phyloP scores from a whole-genome alignment of 2,797 vertebrate genomes.

The Spinibarbus caldwelli region DNA sequence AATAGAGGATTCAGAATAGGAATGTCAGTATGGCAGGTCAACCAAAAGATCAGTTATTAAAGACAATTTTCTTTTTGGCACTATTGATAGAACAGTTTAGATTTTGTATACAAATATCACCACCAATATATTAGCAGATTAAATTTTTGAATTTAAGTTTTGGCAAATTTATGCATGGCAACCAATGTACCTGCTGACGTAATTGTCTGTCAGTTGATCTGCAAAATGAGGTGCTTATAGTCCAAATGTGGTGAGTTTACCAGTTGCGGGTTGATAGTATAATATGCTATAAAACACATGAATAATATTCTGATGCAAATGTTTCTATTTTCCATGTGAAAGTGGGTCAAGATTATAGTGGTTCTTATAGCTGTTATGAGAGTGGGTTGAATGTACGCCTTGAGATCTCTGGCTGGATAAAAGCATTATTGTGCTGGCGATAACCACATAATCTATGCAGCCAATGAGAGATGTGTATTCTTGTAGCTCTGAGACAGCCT shows the following conservation, averaged over 20 bases:
- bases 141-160: background rate
- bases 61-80: background rate
- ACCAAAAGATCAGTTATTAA: background rate
- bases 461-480: background rate
- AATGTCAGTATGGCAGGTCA: background rate
- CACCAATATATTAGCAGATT: background rate
- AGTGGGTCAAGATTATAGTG: background rate
- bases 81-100: background rate
- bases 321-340: background rate
- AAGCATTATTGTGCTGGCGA: background rate
- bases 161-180: background rate
- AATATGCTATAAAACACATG: background rate
- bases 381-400: background rate
- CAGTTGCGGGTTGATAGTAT: background rate
- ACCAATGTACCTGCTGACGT: background rate
- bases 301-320: background rate
- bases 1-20: background rate
- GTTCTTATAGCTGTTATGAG: background rate
- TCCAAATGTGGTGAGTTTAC: background rate
- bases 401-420: background rate
- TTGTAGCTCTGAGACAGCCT: slow-evolving; percentile 1
- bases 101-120: background rate
- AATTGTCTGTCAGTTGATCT: background rate
- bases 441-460: background rate
- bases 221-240: too few species aligned